Percentiles rank a stretch among this genome's conserved stretches.
These are phyloP conservation scores for Conger conger DNA, from an alignment of 2,113 vertebrate species.

Conservation along the genomic window DNA sequence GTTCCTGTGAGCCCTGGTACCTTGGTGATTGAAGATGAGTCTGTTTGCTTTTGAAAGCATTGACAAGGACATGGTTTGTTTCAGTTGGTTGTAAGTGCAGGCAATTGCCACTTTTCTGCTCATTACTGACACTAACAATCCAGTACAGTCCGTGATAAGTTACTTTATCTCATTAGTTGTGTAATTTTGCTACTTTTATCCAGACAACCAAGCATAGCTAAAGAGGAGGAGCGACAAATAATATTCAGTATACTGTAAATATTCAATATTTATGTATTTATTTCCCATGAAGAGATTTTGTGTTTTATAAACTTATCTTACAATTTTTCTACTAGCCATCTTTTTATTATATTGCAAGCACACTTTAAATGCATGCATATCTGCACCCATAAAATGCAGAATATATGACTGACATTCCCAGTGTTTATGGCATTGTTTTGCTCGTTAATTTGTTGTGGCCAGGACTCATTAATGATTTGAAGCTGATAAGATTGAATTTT, in stretches of 20 bases:
- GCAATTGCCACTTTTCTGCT: constrained; percentile 61
- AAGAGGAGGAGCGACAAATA: neutral
- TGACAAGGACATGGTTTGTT: constrained; percentile 28
- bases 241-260: neutral
- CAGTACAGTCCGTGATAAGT: constrained; percentile 64
- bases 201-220: neutral
- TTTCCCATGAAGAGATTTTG: neutral
- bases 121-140: constrained; percentile 72
- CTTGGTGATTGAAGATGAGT: neutral
- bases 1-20: constrained; percentile 15
- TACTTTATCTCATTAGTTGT: constrained; percentile 70
- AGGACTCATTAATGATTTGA: constrained; percentile 64
- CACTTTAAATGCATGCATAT: constrained; percentile 48
- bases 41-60: neutral
- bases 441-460: constrained; percentile 25
- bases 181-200: neutral
- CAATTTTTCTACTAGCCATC: neutral
- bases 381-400: constrained; percentile 50
- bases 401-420: constrained; percentile 59
- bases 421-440: constrained; percentile 46
- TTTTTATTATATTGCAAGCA: neutral
- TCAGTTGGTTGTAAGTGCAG: constrained; percentile 43
- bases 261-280: neutral
- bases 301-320: neutral
- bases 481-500: constrained; percentile 68